A percentile compares a stretch with the other conserved stretches of the same genome.
These are phyloP conservation scores for Idaea aversata DNA, from an alignment of 2,888 invertebrate species.

Conservation along the genomic window DNA sequence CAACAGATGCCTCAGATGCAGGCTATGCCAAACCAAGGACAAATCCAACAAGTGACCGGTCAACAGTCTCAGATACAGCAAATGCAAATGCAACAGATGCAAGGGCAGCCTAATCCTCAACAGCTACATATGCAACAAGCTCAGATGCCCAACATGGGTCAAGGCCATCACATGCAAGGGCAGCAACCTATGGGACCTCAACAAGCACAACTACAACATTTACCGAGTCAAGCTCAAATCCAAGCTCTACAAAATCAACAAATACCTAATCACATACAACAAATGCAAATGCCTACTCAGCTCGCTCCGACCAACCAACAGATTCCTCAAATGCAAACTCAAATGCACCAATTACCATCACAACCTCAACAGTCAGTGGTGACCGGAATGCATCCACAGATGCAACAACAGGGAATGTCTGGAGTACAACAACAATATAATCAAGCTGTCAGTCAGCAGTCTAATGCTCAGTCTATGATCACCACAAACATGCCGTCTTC, in stretches of 20 bases:
- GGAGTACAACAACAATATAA: constrained; percentile 77
- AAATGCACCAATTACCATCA: constrained; percentile 74
- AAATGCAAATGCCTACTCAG: constrained; percentile 74
- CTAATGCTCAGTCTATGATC: constrained; percentile 70
- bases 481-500: constrained; percentile 68
- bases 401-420: constrained; percentile 72
- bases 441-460: constrained; percentile 74
- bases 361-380: constrained; percentile 76
- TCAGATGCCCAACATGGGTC: constrained; percentile 73
- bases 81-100: constrained; percentile 77
- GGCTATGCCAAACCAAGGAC: constrained; percentile 69
- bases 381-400: constrained; percentile 74
- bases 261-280: constrained; percentile 78
- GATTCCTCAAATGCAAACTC: constrained; percentile 76
- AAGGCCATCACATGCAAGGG: constrained; percentile 68
- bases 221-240: constrained; percentile 75
- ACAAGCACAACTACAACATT: constrained; percentile 74
- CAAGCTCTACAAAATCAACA: constrained; percentile 78
- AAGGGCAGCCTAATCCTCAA: constrained; percentile 69
- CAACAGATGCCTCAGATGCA: constrained; percentile 77
- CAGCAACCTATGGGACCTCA: constrained; percentile 71
- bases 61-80: constrained; percentile 78
- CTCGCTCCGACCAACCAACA: constrained; percentile 69
- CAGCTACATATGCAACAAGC: constrained; percentile 77
- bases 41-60: constrained; percentile 68